Percentiles rank a stretch among this genome's conserved stretches.
Evolutionary conservation across 2,113 vertebrate species (phyloP).

Genomic region (Proterorhinus semilunaris): DNA sequence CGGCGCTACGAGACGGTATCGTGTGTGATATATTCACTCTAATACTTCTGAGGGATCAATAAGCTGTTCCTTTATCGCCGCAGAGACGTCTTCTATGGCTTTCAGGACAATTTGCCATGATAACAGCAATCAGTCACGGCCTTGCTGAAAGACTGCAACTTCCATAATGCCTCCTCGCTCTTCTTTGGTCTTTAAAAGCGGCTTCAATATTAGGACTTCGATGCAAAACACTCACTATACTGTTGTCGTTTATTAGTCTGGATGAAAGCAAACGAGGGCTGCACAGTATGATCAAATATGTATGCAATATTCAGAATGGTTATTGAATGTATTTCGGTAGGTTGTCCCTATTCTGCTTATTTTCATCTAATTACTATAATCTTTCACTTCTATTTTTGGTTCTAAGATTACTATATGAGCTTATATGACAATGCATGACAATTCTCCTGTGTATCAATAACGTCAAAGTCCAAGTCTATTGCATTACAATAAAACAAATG

Average conservation of each 20-base stretch:
- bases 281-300: too few relatives aligned
- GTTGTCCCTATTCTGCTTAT: too few relatives aligned
- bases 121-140: constrained; percentile 93
- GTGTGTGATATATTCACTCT: constrained; percentile 90
- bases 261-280: constrained; percentile 16
- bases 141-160: constrained; percentile 54
- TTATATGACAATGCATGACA: too few relatives aligned
- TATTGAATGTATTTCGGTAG: too few relatives aligned
- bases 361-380: too few relatives aligned
- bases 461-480: too few relatives aligned
- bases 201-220: not conserved
- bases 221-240: constrained; percentile 1
- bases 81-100: constrained; percentile 86
- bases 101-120: constrained; percentile 90
- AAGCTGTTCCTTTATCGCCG: constrained; percentile 85
- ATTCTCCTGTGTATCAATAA: too few relatives aligned
- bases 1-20: constrained; percentile 16
- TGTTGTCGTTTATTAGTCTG: constrained; percentile 27
- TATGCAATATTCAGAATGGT: too few relatives aligned
- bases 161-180: constrained; percentile 32
- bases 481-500: too few relatives aligned
- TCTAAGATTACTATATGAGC: too few relatives aligned
- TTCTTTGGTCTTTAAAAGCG: constrained; percentile 7
- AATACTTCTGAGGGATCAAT: constrained; percentile 96
- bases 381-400: too few relatives aligned